A percentile compares a stretch with the other conserved stretches of the same genome.
These are phyloP conservation scores for Hystrix cristata DNA, from an alignment of 2,113 vertebrate genomes.

Conservation along the genomic window DNA sequence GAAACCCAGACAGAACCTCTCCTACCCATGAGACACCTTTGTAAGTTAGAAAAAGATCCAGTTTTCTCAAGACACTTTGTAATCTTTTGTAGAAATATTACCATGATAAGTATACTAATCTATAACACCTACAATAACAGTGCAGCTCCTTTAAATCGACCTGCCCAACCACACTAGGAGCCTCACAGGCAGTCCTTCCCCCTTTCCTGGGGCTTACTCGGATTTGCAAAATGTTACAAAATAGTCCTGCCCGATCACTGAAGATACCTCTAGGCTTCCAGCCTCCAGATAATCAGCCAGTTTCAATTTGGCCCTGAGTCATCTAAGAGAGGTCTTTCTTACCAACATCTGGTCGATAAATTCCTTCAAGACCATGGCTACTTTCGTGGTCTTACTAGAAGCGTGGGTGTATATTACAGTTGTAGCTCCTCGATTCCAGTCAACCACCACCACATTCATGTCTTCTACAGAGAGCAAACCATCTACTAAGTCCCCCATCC, in stretches of 20 bases:
- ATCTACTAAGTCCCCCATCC: slow-evolving; percentile 90
- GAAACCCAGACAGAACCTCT: background rate
- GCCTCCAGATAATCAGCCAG: background rate
- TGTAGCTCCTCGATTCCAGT: slow-evolving; percentile 96
- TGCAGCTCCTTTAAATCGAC: background rate
- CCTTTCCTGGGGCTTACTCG: background rate
- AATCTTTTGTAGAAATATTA: background rate
- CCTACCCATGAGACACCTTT: background rate
- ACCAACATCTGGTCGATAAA: slow-evolving; percentile 94
- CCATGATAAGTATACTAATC: background rate
- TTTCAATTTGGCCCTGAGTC: background rate
- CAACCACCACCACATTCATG: slow-evolving; percentile 94
- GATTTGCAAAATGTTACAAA: background rate
- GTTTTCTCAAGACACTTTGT: background rate
- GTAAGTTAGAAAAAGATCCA: background rate
- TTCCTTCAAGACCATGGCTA: slow-evolving; percentile 91
- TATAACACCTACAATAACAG: background rate
- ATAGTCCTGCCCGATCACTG: background rate
- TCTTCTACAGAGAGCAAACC: slow-evolving; percentile 90
- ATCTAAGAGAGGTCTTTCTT: slow-evolving; percentile 68
- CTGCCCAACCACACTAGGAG: background rate
- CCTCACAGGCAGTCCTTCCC: background rate
- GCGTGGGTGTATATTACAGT: slow-evolving; percentile 93
- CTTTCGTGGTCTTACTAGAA: slow-evolving; percentile 89
- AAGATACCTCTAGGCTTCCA: background rate